Base-by-base conservation (phyloP, 2,888 invertebrate genomes). In the Stenolophus ochropezus region DNA sequence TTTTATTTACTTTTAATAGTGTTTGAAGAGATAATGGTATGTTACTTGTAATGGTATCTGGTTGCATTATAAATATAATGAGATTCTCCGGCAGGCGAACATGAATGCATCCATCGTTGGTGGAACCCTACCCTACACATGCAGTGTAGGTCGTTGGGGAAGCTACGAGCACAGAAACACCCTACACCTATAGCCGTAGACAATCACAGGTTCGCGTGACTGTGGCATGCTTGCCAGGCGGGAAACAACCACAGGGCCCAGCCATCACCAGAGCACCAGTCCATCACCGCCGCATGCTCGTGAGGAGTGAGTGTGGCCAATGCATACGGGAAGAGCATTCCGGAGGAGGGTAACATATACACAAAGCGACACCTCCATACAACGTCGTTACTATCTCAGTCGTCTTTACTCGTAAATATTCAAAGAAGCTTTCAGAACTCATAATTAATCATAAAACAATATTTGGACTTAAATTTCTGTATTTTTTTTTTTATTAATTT, bases 231-330 rank as follows among this genome's bases (percentile, higher is more conserved):
- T 47, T 73, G 73, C 73, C 47, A 73, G 18, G 47, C 73, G 77
- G 58, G 47, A 21, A 77, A 77, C 76, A 77, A 33, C 58, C 53
- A 77, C 58, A 75, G 74, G 77, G 56, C 14, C 61, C 61, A 79
- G 79, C 79, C 79, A 79, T 79, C 79, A 79, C 79, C 79, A 79
- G 3, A 79, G 69, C 79, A 79, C 79, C 79, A 69, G 53, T 79
- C 79, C 79, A 79, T n/a, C n/a, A n/a, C 69, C 79, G 51, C 79
- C 69, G 25, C 78, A 79, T 79, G 79, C 79, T 79, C 79, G 71
- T 69, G 25, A 33, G 42, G 42, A n/a, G n/a, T 56, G 53, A 49
- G 47, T 42, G 61, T 33, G 65, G 1, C n/a, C n/a, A n/a, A n/a
- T n/a, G n/a, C n/a, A n/a, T n/a, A n/a, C n/a, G n/a, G n/a, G n/a